Conservation (phyloP, 2,888 invertebrate species). For the Netelia virgata region DNA sequence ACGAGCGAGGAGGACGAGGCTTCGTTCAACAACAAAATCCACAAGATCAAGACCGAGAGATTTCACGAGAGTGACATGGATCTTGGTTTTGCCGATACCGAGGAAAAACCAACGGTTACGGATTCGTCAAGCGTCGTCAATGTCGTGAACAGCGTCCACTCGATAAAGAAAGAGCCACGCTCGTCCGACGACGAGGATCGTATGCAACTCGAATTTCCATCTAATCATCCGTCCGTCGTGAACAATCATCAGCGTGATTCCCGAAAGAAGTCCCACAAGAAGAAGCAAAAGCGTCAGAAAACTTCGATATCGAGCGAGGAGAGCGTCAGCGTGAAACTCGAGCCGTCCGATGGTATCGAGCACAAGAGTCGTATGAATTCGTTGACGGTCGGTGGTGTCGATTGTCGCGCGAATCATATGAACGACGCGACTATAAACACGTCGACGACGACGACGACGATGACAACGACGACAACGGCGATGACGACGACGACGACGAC, state of each 20-base stretch:
- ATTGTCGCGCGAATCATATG: conserved; percentile 74
- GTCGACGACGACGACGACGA: conserved; percentile 65
- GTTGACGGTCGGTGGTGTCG: conserved; percentile 64
- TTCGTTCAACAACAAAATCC: conserved; percentile 86
- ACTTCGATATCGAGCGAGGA: conserved; percentile 86
- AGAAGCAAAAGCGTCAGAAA: conserved; percentile 93
- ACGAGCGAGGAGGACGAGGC: conserved; percentile 91
- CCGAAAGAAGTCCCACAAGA: conserved; percentile 92
- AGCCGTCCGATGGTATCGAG: conserved; percentile 74
- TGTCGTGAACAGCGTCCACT: conserved; percentile 76
- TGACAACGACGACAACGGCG: conserved; percentile 49
- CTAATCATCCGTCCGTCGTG: conserved; percentile 75
- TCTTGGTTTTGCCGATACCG: conserved; percentile 85
- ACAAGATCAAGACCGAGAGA: conserved; percentile 87
- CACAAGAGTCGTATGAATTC: conserved; percentile 76
- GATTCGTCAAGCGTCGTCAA: conserved; percentile 74
- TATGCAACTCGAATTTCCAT: conserved; percentile 76
- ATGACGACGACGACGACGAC: conserved; percentile 57
- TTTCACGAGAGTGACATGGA: conserved; percentile 88
- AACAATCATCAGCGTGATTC: conserved; percentile 84
- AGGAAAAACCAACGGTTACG: conserved; percentile 81
- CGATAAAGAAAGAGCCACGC: conserved; percentile 80
- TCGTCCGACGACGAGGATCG: conserved; percentile 83
- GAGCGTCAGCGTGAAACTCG: conserved; percentile 74
- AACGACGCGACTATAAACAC: conserved; percentile 67